Evolutionary conservation across 2,113 vertebrate genomes (phyloP), one percentile per base, ranked within the genome.

Genomic region (Larimichthys polyactis): DNA sequence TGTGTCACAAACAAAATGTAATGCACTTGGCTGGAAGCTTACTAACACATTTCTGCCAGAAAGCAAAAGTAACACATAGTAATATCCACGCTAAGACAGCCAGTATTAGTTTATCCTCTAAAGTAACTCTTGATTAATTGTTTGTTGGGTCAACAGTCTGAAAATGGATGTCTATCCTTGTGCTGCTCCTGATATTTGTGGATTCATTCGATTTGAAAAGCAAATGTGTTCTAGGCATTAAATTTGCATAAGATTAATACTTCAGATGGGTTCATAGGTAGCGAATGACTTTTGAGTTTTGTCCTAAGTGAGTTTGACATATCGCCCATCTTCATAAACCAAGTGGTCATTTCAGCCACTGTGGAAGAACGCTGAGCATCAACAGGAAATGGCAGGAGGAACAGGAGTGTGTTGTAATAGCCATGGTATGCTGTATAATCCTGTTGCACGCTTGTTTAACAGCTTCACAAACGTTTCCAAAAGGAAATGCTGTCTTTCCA

Each of bases 361-460:
- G 83, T 78, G 69, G 44, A 87, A 43, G 69, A 81, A 75, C 75
- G 55, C 6, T 2, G 68, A 91, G 70, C 83, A 86, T 87, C 86
- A 87, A 88, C 89, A 89, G 91, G 90, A 93, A 89, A 84, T 63
- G 83, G 76, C 82, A 79, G 68, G 55, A 85, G 75, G 86, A 87
- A 81, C 51, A 24, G 43, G 32, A 79, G 75, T 82, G 84, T 86
- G 82, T 24, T 78, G 81, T 92, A 86, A 88, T 75, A 81, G 73
- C 73, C 63, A 2, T 75, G 89, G 88, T 83, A 89, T 87, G 87
- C 83, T 72, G 65, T 75, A 71, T 86, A 89, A 90, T 91, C 89
- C 89, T 82, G 69, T 82, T 86, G 76, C 91, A 83, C 2, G 62
- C 85, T 78, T 87, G 85, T 88, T 87, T 84, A 86, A 89, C 75